Base-by-base conservation (phyloP, 1,140 invertebrate species). In the Ctenoplectra terminalis region DNA sequence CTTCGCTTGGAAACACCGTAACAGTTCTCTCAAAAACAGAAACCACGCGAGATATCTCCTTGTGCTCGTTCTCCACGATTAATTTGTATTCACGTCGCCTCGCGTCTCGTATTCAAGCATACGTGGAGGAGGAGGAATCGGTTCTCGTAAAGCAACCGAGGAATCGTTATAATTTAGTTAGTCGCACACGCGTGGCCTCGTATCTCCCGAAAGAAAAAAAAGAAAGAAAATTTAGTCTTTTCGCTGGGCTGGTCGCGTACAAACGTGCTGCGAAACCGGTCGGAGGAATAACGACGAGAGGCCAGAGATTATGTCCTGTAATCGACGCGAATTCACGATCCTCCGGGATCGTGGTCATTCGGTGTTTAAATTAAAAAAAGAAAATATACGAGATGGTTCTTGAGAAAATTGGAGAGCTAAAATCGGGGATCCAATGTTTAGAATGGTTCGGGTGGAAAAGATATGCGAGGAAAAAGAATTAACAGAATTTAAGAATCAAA, bases 121-220 rank as follows among this genome's bases (percentile, higher is more conserved):
- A 50, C 26, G 29, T 8, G 7, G 3, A 23, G 26, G 87, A 7
- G 29, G 60, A 76, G 52, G 72, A 79, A 87, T 89, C 82, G 85
- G 81, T 70, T 34, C 74, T 63, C 34, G 56, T 67, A 81, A 81
- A 87, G 64, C 56, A 67, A 15, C 73, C 48, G 56, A 61, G 71
- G 66, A 63, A 83, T 81, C 79, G 86, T 89, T 89, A 84, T 87
- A 87, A 89, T 87, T 89, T 87, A 64, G 86, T 83, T 81, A 66
- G 75, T 71, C 50, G 48, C 40, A 48, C 64, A 58, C 78, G 48
- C 75, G 46, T 31, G 73, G 40, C 58, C 60, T 52, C 52, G 56
- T 58, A 46, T 63, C 34, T 48, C 1, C 9, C 79, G 11, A 6
- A 40, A 9, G 29, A 23, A 67, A 72, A 23, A n/a, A 6, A 40